Evolutionary conservation across 2,888 invertebrate species (phyloP), one percentile per base, ranked within the genome.

Genomic region (Thelaira solivaga): DNA sequence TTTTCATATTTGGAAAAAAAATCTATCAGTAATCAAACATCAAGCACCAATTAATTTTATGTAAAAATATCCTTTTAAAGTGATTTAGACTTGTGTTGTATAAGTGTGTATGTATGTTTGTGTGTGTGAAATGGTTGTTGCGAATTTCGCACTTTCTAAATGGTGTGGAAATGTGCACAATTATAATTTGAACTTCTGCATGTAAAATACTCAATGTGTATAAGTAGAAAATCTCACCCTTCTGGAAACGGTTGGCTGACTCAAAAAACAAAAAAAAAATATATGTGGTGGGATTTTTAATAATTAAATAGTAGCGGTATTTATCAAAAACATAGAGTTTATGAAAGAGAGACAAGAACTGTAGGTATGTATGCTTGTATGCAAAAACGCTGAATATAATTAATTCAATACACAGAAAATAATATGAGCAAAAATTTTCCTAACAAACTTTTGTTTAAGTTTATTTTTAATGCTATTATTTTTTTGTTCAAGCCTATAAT

Each of bases 231-330:
- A 34, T 34, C 51, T 61, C 26, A 71, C 61, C 61, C 61, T 62
- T 62, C 61, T 43, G 13, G 5, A 62, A 71, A 71, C 10, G 64
- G 55, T 64, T 72, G 55, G 47, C 8, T 62, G 45, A n/a, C n/a
- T n/a, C n/a, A n/a, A n/a, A n/a, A n/a, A n/a, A n/a, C 62, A 55
- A 41, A 10, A 8, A 64, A 39, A 64, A 64, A 26, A n/a, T 49
- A 7, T 39, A 16, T 51, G 13, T 2, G 16, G 41, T 78, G 13
- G 81, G 80, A 1, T 68, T 84, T 18, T 67, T 83, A 11, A 82
- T 83, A 82, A 80, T 77, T 62, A 80, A 77, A 34, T 65, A 81
- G 13, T 20, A 75, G 18, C 24, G 73, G 65, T 39, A 45, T 18
- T 31, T 72, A n/a, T 80, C 80, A 22, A 76, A 80, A 31, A 77